Evolutionary conservation across 37 sponge, comb jelly and placozoan species (phyloP).

Genomic region (Aplysina aerophoba): DNA sequence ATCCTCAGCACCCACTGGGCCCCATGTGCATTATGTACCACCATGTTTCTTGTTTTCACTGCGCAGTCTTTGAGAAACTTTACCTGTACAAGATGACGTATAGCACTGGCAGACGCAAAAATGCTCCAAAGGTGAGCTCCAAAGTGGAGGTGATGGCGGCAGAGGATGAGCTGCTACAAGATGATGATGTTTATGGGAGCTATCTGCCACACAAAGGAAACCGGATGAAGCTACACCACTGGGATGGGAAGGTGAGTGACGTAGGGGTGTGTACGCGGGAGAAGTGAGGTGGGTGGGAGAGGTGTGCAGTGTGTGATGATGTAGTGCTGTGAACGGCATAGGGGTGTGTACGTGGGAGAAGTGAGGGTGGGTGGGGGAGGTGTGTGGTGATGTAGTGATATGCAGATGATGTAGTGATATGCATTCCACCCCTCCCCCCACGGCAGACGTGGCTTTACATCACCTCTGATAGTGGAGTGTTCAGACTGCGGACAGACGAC

Average conservation of each 20-base stretch:
- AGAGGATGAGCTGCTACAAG: not conserved
- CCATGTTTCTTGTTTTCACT: not conserved
- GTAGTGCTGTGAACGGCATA: no score
- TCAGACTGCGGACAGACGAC: not conserved
- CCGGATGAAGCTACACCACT: not conserved
- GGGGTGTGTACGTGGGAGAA: no score
- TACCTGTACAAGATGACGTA: constrained; percentile 14
- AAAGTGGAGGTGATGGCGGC: not conserved
- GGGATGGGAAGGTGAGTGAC: not conserved
- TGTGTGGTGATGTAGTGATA: no score
- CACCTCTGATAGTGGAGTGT: not conserved
- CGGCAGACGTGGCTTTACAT: constrained; percentile 29
- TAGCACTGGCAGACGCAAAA: not conserved
- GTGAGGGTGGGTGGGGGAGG: no score
- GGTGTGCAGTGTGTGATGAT: no score
- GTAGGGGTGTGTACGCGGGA: not conserved
- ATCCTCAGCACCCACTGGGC: not conserved
- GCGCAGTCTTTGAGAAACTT: constrained; percentile 12
- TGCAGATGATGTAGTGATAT: no score
- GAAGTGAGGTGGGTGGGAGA: no score
- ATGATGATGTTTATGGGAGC: not conserved
- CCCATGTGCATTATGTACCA: no score
- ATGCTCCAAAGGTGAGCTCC: not conserved
- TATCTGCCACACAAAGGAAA: constrained; percentile 10
- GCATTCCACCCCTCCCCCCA: not conserved